These are phyloP conservation scores for Melieria picta DNA, from an alignment of 2,888 invertebrate genomes.

Conservation along the genomic window DNA sequence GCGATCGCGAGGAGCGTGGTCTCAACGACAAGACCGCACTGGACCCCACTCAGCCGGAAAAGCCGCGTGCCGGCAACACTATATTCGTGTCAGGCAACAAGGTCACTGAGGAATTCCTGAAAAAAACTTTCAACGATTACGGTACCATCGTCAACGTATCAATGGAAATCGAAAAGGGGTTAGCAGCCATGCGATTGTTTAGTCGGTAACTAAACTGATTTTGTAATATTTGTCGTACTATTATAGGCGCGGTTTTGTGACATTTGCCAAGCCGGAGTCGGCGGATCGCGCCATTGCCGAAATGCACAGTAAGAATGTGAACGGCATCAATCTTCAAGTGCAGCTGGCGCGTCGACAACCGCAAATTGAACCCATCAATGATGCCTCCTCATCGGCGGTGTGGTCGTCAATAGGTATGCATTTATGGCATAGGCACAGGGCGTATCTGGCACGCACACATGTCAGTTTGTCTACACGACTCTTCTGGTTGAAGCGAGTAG, in stretches of 20 bases:
- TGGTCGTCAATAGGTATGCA: constrained; percentile 75
- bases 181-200: constrained; percentile 47
- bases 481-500: too few species aligned
- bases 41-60: constrained; percentile 67
- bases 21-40: constrained; percentile 66
- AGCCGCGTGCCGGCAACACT: constrained; percentile 81
- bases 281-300: constrained; percentile 87
- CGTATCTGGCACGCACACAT: too few species aligned
- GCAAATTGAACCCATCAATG: constrained; percentile 78
- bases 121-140: constrained; percentile 78
- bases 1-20: constrained; percentile 73
- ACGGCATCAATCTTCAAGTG: constrained; percentile 80
- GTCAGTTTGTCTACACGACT: background rate
- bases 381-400: constrained; percentile 78
- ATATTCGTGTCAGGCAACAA: constrained; percentile 84
- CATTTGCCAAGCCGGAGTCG: constrained; percentile 89
- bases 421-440: background rate
- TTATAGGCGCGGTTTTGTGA: constrained; percentile 85
- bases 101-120: constrained; percentile 81
- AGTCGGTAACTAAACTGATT: background rate
- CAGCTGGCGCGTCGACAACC: constrained; percentile 84
- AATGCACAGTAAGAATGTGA: constrained; percentile 79
- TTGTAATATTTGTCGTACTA: constrained; percentile 11
- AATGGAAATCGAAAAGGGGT: constrained; percentile 87
- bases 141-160: constrained; percentile 82